These are phyloP conservation scores for Pseudomyrmex sp. DNA, from an alignment of 1,140 invertebrate species.

Conservation along the genomic window DNA sequence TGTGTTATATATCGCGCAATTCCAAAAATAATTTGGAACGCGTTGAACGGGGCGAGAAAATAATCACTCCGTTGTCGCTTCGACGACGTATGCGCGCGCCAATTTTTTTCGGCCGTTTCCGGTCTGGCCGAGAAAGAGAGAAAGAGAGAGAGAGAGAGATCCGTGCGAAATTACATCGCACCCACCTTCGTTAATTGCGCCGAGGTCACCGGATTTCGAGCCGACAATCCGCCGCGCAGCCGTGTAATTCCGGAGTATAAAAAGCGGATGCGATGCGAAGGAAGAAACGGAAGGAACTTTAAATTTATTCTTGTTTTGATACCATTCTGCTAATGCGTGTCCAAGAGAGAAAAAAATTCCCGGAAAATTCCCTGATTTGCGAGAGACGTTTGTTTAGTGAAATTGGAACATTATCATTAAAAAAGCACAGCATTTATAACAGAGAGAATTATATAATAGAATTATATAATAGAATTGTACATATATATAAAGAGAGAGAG, in stretches of 20 bases:
- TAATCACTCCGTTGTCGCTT: neutral
- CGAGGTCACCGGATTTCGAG: slow-evolving; percentile 37
- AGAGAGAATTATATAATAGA: no score
- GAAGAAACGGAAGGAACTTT: no score
- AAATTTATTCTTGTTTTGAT: neutral
- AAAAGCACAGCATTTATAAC: no score
- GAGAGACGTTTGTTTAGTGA: no score
- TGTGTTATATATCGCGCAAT: slow-evolving; percentile 4
- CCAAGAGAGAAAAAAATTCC: neutral
- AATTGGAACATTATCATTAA: no score
- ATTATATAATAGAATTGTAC: no score
- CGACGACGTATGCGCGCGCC: slow-evolving; percentile 45
- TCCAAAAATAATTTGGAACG: slow-evolving; percentile 33
- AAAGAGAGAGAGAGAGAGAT: neutral
- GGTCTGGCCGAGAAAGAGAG: slow-evolving; percentile 3
- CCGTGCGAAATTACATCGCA: slow-evolving; percentile 54
- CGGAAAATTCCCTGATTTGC: neutral
- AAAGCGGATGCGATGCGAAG: neutral
- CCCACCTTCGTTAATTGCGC: slow-evolving; percentile 43
- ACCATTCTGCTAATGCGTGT: neutral
- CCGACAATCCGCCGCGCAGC: slow-evolving; percentile 28
- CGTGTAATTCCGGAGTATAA: slow-evolving; percentile 1
- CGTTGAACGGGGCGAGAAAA: slow-evolving; percentile 21
- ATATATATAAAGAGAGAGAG: no score
- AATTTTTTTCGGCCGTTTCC: slow-evolving; percentile 48